These are phyloP conservation scores for Erythrocercus mccallii DNA, from an alignment of 2,113 vertebrate genomes.

Conservation along the genomic window DNA sequence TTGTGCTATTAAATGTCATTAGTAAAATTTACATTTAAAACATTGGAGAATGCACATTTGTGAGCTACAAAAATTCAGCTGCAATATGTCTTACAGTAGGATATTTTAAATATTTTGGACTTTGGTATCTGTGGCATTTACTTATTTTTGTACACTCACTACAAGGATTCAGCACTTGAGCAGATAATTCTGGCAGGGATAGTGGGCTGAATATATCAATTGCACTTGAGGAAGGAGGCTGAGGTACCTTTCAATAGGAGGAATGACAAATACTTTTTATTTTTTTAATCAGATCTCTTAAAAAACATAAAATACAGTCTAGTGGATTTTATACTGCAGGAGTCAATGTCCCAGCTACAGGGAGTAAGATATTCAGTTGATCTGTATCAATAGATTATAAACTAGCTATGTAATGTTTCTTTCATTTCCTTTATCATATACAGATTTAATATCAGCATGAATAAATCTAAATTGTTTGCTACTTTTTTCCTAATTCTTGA, in stretches of 20 bases:
- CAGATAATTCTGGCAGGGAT: neutral
- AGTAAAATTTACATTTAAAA: neutral
- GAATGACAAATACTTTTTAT: neutral
- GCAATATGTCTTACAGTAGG: neutral
- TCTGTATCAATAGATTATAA: constrained; percentile 57
- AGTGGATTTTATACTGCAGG: neutral
- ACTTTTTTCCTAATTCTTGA: constrained; percentile 78
- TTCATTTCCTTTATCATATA: constrained; percentile 70
- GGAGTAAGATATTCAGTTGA: neutral
- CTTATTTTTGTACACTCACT: neutral
- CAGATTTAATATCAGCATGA: constrained; percentile 76
- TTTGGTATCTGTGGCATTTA: neutral
- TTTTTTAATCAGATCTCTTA: constrained; percentile 32
- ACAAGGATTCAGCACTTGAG: neutral
- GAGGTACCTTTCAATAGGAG: constrained; percentile 1
- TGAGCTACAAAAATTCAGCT: neutral
- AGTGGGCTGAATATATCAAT: neutral
- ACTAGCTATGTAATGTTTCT: constrained; percentile 43
- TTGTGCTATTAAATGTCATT: constrained; percentile 28
- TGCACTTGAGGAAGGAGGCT: neutral
- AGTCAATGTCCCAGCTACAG: neutral
- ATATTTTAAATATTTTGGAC: neutral
- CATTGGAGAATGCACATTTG: neutral
- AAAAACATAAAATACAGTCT: neutral
- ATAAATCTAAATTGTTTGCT: constrained; percentile 82